Evolutionary conservation across 2,113 vertebrate genomes (phyloP), one percentile per base, ranked within the genome.

Genomic region (Gadus chalcogrammus): DNA sequence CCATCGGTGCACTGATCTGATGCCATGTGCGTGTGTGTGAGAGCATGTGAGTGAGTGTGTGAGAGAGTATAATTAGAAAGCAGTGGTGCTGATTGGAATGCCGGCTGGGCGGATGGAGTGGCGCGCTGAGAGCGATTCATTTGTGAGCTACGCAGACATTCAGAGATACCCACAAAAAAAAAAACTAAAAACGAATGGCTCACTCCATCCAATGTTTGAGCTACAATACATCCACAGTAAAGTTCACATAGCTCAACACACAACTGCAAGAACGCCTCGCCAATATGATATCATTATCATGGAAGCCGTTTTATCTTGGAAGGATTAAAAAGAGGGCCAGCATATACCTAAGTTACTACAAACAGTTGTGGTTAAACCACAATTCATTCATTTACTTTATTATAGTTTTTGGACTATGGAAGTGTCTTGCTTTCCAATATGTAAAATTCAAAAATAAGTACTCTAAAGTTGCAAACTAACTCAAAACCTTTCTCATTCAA

Each of bases 11-110:
- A 4, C 31, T 7, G 31, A 17, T 35, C 66, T 61, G 65, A 13
- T 18, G n/a, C 16, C 31, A 27, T 24, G 55, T 64, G 53, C 18
- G 53, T 8, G 69, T n/a, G 63, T 35, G 62, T 68, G 74, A 24
- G 67, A 61, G 73, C 31, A 35, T 35, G 2, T 1, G 31, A 35
- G 31, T 35, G 31, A 35, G 31, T 35, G 31, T 35, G 61, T 69
- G 74, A 24, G 67, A 61, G 73, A 72, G 82, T 74, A 79, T 87
- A 79, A 88, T 84, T 85, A 85, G 79, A 84, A 85, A 74, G 78
- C 76, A 73, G 78, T 70, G 62, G 6, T 31, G 74, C 74, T 72
- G 75, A 83, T 68, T 79, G 71, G 59, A 72, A 70, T 60, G 79
- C 74, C 75, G 71, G 77, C 78, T 70, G 78, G 80, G 79, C 79